Evolutionary conservation across 1,140 invertebrate genomes (phyloP), one percentile per base, ranked within the genome.

Genomic region (Zaprionus capensis): DNA sequence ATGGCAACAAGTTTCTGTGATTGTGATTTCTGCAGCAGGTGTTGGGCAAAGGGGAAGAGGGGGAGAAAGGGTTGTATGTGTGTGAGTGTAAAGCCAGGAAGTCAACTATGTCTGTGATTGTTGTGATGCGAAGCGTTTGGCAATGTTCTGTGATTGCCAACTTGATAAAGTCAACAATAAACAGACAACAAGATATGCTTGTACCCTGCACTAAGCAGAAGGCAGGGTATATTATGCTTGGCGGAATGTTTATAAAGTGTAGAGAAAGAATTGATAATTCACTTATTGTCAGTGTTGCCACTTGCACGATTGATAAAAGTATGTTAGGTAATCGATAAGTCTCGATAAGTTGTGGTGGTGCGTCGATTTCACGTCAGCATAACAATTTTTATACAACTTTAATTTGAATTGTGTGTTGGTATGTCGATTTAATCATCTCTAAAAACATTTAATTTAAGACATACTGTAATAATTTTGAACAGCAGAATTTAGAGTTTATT

Each of bases 1-100:
- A 20, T 49, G 70, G n/a, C 63, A 66, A 66, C 63, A 58, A 72
- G 70, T 58, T 66, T 51, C 17, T 12, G n/a, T 49, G 17, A 49
- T 49, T 49, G 46, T 49, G 38, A 34, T 41, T 41, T n/a, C n/a
- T 49, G 17, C 9, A 49, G 46, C 46, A 49, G 46, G 0, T 44
- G 41, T 4, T 1, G 15, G 6, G 38, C 6, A 14, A 24, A 51
- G 46, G 11, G 11, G n/a, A 41, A 41, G 41, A 0, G 17, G n/a
- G 46, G 11, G 1, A 4, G 5, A 3, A 6, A 4, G 15, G n/a
- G 9, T 20, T 46, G 17, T 17, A 17, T 22, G 11, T 51, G 46
- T 22, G 5, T 28, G 14, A 4, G 28, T 56, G 38, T 31, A 20
- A 0, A 7, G 24, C 1, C 44, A 26, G 44, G 22, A 38, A 51